Evolutionary conservation across 1,140 invertebrate species (phyloP), one percentile per base, ranked within the genome.

Genomic region (Diorhabda carinulata): DNA sequence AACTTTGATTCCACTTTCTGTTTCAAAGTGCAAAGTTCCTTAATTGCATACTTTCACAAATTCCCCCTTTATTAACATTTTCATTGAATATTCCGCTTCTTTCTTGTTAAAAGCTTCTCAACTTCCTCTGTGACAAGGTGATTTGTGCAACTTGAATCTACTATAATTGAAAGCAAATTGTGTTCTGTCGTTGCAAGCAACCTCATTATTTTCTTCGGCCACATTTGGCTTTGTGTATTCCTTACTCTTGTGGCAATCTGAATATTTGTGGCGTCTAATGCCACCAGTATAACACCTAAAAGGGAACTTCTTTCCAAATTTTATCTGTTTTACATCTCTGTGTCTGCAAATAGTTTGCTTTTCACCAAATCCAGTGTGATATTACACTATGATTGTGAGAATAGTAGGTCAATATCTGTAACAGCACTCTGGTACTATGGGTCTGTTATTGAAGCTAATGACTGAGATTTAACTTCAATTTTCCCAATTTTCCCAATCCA

Each of bases 281-380:
- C 52, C 52, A 43, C 64, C 59, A 4, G 5, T 41, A 60, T 61
- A 57, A 61, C 58, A 67, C 10, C 58, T 59, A 59, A 60, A 67
- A 41, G 9, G 9, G 43, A 67, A 67, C 10, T 5, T 1, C 25
- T 25, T 25, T 25, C 1, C 25, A 25, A 25, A 25, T 25, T 25
- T 25, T 25, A 25, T 25, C 25, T 25, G 25, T 1, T 25, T 25
- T 25, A 25, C 25, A 25, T 25, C 25, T 25, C 25, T 1, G 25
- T 25, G 25, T 25, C 25, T 25, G 25, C 25, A 25, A 44, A 43
- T 64, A 64, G 44, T 64, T 64, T 64, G n/a, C 7, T 64, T 43
- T 47, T 64, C 3, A 64, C 43, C 8, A 64, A 64, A 56, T 57
- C 62, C 7, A 64, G 3, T 43, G 43, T 58, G 2, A 64, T 43